These are phyloP conservation scores for Zaprionus taronus DNA, from an alignment of 1,140 invertebrate genomes.

Conservation along the genomic window DNA sequence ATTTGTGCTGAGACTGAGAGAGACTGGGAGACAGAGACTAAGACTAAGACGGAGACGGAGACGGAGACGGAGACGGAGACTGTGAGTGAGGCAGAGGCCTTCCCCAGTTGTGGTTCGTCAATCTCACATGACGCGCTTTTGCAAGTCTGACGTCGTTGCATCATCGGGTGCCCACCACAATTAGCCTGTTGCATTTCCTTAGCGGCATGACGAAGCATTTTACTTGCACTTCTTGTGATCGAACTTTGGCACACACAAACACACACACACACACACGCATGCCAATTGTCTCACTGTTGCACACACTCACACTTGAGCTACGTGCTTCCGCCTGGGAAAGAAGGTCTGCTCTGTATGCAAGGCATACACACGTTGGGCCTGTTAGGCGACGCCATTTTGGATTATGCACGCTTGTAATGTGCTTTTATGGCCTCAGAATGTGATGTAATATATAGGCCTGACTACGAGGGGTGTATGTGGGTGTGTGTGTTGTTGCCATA, in stretches of 20 bases:
- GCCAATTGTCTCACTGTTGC: too few relatives aligned
- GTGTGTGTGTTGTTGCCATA: background rate
- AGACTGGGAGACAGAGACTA: background rate
- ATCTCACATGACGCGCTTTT: slow-evolving; percentile 27
- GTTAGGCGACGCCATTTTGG: background rate
- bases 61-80: background rate
- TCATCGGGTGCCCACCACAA: slow-evolving; percentile 5
- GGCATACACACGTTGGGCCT: background rate
- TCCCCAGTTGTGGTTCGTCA: slow-evolving; percentile 7
- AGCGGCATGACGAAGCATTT: background rate
- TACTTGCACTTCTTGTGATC: background rate
- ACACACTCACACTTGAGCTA: background rate
- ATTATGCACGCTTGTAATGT: slow-evolving; percentile 4
- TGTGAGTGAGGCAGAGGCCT: slow-evolving; percentile 11
- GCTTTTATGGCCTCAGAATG: slow-evolving; percentile 23
- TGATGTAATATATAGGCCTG: slow-evolving; percentile 25
- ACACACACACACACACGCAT: background rate
- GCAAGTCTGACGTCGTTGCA: slow-evolving; percentile 16
- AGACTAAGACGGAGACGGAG: background rate
- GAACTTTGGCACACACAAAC: background rate
- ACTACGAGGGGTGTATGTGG: too few relatives aligned
- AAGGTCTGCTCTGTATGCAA: slow-evolving; percentile 19
- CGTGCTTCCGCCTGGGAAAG: slow-evolving; percentile 4
- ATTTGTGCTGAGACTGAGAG: slow-evolving; percentile 21
- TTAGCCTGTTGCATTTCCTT: slow-evolving; percentile 14